Conservation (phyloP, 2,888 invertebrate species). For the Ormyrus rosae region DNA sequence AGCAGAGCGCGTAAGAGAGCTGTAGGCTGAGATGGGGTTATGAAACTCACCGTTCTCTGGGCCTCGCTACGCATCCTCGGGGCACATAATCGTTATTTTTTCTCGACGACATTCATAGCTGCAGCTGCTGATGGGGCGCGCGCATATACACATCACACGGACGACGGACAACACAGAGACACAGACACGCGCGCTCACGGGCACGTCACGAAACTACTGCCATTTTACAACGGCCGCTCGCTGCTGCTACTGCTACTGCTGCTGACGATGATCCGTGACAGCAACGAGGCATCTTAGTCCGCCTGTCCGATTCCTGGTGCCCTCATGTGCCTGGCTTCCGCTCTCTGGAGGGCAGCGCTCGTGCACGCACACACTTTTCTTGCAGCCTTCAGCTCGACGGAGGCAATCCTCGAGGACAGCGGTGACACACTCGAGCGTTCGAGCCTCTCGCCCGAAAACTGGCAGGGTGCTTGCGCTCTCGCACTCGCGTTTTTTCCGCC, state of each 20-base stretch:
- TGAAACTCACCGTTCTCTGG: slow-evolving; percentile 60
- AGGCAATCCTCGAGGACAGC: background rate
- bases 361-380: too few species aligned
- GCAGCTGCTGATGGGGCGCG: background rate
- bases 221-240: slow-evolving; percentile 60
- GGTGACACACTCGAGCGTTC: slow-evolving; percentile 41
- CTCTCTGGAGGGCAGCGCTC: too few species aligned
- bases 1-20: background rate
- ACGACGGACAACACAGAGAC: background rate
- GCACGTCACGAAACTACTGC: slow-evolving; percentile 64
- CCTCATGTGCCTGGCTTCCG: too few species aligned
- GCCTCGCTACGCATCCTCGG: slow-evolving; percentile 62
- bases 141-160: slow-evolving; percentile 6
- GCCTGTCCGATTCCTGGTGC: slow-evolving; percentile 7
- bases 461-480: slow-evolving; percentile 29
- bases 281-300: background rate
- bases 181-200: slow-evolving; percentile 44
- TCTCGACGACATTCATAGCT: slow-evolving; percentile 40
- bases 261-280: background rate
- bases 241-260: slow-evolving; percentile 30
- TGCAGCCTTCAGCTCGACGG: too few species aligned
- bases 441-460: slow-evolving; percentile 12
- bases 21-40: slow-evolving; percentile 1
- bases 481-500: slow-evolving; percentile 14
- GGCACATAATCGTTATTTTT: slow-evolving; percentile 55